These are phyloP conservation scores for Alosa alosa DNA, from an alignment of 2,113 vertebrate species.

Conservation along the genomic window DNA sequence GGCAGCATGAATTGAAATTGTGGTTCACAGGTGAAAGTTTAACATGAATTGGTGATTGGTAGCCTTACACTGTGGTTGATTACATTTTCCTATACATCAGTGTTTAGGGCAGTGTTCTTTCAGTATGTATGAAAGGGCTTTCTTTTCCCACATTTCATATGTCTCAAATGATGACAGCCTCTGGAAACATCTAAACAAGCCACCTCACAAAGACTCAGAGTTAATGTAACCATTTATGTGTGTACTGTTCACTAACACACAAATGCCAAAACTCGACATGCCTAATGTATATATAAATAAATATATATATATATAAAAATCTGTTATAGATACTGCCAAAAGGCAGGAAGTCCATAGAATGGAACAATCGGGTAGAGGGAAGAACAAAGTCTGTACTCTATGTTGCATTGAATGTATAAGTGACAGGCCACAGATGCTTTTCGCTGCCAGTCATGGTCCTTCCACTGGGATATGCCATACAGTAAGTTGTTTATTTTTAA, in stretches of 20 bases:
- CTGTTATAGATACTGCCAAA: not conserved
- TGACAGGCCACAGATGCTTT: conserved; percentile 24
- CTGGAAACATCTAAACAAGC: conserved; percentile 8
- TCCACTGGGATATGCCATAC: not conserved
- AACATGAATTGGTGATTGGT: not conserved
- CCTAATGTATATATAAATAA: not conserved
- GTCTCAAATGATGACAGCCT: conserved; percentile 5
- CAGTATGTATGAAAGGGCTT: conserved; percentile 9
- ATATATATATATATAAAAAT: conserved; percentile 1
- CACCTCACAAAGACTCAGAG: conserved; percentile 13
- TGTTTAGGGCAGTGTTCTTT: not conserved
- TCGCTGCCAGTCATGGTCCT: conserved; percentile 17
- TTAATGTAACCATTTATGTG: not conserved
- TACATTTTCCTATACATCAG: conserved; percentile 1
- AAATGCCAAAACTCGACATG: conserved; percentile 11
- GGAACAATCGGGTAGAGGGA: conserved; percentile 7
- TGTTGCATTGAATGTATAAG: conserved; percentile 8
- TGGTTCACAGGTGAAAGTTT: not conserved
- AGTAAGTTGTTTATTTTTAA: conserved; percentile 21
- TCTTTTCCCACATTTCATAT: not conserved
- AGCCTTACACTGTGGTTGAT: conserved; percentile 13
- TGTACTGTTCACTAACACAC: conserved; percentile 18
- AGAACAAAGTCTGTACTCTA: not conserved
- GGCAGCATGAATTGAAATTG: conserved; percentile 5
- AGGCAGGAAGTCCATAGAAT: not conserved